phyloP scores from a whole-genome alignment of 2,113 vertebrate species.

The Cervus canadensis region DNA sequence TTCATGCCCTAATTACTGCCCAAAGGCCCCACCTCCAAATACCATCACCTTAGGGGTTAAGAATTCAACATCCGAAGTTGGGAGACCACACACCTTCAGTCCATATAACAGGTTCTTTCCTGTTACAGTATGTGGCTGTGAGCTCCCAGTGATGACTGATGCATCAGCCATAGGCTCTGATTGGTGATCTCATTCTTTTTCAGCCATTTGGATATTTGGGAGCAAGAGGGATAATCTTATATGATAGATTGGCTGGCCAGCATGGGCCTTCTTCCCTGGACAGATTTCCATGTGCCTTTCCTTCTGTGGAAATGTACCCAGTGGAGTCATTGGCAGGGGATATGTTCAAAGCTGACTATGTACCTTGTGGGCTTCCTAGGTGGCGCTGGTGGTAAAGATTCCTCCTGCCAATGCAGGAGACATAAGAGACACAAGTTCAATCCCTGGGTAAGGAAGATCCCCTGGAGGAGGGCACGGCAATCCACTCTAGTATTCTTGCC shows the following conservation, averaged over 20 bases:
- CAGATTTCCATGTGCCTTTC: neutral
- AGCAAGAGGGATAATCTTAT: neutral
- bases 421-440: neutral
- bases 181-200: neutral
- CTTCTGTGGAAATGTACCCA: neutral
- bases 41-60: neutral
- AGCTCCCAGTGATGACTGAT: neutral
- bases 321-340: neutral
- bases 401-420: neutral
- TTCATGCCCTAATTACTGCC: neutral
- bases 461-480: neutral
- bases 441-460: neutral
- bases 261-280: neutral
- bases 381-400: neutral
- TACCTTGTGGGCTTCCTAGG: neutral
- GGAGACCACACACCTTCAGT: neutral
- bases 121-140: neutral
- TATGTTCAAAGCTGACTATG: neutral
- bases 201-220: neutral
- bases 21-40: neutral
- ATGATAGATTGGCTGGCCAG: neutral
- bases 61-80: neutral
- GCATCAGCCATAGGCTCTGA: neutral
- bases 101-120: neutral
- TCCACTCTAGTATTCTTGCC: neutral